Evolutionary conservation across 1,140 invertebrate genomes (phyloP).

Genomic region (Mercenaria mercenaria): DNA sequence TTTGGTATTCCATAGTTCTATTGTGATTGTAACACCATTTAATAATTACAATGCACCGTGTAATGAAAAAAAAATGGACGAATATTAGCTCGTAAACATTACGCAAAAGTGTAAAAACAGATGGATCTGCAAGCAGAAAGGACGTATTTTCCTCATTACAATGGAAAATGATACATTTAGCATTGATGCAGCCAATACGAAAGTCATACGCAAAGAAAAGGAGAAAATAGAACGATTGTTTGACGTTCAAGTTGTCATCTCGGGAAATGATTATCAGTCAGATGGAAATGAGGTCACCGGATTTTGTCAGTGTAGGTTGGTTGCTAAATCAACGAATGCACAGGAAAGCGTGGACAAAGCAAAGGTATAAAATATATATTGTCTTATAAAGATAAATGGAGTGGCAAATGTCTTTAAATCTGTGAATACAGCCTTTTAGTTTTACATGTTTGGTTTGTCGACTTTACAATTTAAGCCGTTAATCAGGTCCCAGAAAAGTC

Average conservation of each 20-base stretch:
- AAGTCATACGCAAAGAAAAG: conserved; percentile 13
- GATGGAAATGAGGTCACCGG: conserved; percentile 4
- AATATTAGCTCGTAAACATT: background rate
- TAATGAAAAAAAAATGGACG: conserved; percentile 1
- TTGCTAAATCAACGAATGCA: background rate
- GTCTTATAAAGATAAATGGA: too few species aligned
- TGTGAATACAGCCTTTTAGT: too few species aligned
- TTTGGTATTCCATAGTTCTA: too few species aligned
- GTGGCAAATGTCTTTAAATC: too few species aligned
- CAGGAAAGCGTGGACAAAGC: conserved; percentile 51
- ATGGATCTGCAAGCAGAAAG: background rate
- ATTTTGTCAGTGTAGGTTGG: conserved; percentile 15
- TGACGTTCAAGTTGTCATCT: conserved; percentile 19
- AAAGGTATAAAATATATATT: conserved; percentile 17
- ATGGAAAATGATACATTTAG: conserved; percentile 50
- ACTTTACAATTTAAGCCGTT: too few species aligned
- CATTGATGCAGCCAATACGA: background rate
- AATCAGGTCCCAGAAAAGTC: too few species aligned
- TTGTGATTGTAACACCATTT: too few species aligned
- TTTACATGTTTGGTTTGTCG: too few species aligned
- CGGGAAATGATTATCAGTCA: background rate
- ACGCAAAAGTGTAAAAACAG: background rate
- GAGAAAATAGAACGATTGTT: conserved; percentile 33
- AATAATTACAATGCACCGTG: background rate
- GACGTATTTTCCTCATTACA: background rate